A percentile compares a stretch with the other conserved stretches of the same genome.
These are phyloP conservation scores for Python bivittatus DNA, from an alignment of 2,113 vertebrate species.

Conservation along the genomic window DNA sequence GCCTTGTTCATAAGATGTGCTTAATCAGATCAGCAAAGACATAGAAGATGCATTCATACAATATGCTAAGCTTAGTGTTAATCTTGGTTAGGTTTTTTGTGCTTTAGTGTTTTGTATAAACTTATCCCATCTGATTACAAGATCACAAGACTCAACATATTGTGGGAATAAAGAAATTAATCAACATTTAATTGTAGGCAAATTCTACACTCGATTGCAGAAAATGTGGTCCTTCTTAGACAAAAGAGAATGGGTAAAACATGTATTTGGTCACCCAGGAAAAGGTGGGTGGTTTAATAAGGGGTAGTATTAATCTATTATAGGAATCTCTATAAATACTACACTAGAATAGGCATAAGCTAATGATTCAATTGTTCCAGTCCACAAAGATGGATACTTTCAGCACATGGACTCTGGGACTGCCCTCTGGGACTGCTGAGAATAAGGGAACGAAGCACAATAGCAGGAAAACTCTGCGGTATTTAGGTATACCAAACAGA, in stretches of 20 bases:
- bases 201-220: neutral
- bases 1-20: neutral
- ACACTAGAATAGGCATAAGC: neutral
- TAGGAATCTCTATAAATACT: neutral
- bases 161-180: neutral
- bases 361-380: neutral
- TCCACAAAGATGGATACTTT: neutral
- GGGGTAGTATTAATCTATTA: neutral
- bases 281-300: neutral
- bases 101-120: neutral
- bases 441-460: neutral
- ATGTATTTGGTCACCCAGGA: neutral
- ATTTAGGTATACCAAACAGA: neutral
- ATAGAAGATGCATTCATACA: neutral
- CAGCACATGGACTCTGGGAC: neutral
- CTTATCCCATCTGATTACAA: neutral
- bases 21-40: neutral
- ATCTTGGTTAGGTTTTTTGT: neutral
- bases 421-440: neutral
- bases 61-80: neutral
- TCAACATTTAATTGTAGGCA: neutral
- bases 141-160: neutral
- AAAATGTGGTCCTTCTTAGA: neutral
- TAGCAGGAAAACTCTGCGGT: neutral
- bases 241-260: neutral